Base-by-base conservation (phyloP, 1,140 invertebrate species). In the Littorina saxatilis region DNA sequence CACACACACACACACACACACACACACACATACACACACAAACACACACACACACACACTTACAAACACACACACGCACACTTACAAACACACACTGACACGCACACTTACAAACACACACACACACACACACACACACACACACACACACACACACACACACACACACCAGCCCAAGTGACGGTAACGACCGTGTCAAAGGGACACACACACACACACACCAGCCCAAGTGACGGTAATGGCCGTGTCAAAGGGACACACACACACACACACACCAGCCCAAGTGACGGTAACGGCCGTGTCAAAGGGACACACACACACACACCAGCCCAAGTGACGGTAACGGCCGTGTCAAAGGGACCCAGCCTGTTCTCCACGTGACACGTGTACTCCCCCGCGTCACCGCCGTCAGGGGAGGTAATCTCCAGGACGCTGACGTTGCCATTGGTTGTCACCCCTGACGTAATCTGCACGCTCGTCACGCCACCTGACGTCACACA, bases 391-490 rank as follows among this genome's bases (percentile, higher is more conserved):
- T 40, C 70, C 23, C 70, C 70, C 0, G 70, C 35, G 39, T 73
- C 40, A 13, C 40, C 70, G 23, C 23, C 39, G 70, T 39, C 39
- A 43, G 70, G 70, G 70, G 39, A 2, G 17, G 3, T 43, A 73
- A 73, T 73, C 70, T n/a, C 4, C 70, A 73, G 70, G 15, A 23
- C 43, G 70, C 70, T 73, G 37, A 73, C 40, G 7, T 27, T 27
- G 70, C 40, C 70, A 7, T 1, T 5, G n/a, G 35, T 73, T 40
- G 70, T 73, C 70, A 73, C 70, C 39, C 70, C 70, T 73, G 70
- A 37, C 35, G 70, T 73, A 17, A 73, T 73, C 70, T 73, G 37
- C 66, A 39, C 35, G 13, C 43, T 47, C 43, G 17, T 47, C 7
- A 17, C 43, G 17, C 7, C 43, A 17, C 7, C 43, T 47, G 43